Evolutionary conservation across 2,888 invertebrate genomes (phyloP).

Genomic region (Leptinotarsa juncta): DNA sequence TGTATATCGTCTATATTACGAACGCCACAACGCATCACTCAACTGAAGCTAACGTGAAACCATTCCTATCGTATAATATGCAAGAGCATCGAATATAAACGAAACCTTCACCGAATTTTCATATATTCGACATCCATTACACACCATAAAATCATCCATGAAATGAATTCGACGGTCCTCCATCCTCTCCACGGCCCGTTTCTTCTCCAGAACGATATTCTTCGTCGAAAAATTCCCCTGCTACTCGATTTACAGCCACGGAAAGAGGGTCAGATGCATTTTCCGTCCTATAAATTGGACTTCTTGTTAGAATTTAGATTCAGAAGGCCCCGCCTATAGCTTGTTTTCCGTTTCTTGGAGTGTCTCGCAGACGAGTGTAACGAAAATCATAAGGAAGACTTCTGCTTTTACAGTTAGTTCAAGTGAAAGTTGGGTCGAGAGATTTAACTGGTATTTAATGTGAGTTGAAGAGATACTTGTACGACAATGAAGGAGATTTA

Average conservation of each 20-base stretch:
- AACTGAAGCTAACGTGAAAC: not conserved
- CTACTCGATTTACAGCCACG: constrained; percentile 29
- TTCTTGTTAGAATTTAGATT: constrained; percentile 38
- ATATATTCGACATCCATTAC: constrained; percentile 15
- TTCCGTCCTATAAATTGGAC: constrained; percentile 31
- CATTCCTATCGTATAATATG: not conserved
- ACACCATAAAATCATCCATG: constrained; percentile 13
- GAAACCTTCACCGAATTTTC: constrained; percentile 13
- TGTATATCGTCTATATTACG: no score
- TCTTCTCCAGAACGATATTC: constrained; percentile 16
- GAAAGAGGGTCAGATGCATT: constrained; percentile 35
- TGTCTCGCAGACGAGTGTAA: not conserved
- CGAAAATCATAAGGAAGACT: not conserved
- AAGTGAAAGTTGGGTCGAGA: not conserved
- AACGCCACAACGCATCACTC: no score
- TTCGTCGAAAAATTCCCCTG: constrained; percentile 14
- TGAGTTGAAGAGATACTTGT: constrained; percentile 1
- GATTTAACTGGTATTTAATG: constrained; percentile 7
- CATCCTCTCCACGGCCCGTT: not conserved
- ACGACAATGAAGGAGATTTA: not conserved
- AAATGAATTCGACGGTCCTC: constrained; percentile 21
- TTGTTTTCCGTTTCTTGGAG: constrained; percentile 34
- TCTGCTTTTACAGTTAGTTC: not conserved
- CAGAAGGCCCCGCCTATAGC: constrained; percentile 38
- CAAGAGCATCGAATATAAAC: not conserved